Percentiles rank a stretch among this genome's conserved stretches.
phyloP scores from a whole-genome alignment of 2,797 vertebrate genomes.

The Myripristis jacobus region DNA sequence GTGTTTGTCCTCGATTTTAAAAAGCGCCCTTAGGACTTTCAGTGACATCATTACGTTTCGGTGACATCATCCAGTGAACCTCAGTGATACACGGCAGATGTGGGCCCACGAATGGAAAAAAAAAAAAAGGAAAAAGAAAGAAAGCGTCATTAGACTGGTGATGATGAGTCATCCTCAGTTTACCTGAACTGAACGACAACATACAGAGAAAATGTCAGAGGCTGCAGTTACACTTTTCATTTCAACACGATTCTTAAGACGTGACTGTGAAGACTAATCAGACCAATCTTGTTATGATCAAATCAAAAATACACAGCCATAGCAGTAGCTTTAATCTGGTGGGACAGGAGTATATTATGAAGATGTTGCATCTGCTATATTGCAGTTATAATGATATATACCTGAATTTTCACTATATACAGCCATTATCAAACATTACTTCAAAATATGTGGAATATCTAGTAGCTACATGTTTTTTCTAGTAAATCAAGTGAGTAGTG shows the following conservation, averaged over 20 bases:
- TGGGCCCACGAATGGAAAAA: conserved; percentile 19
- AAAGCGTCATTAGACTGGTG: neutral
- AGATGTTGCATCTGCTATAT: too few relatives aligned
- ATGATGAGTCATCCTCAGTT: conserved; percentile 31
- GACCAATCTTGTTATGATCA: too few relatives aligned
- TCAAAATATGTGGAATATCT: too few relatives aligned
- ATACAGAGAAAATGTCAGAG: conserved; percentile 9
- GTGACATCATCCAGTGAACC: conserved; percentile 31
- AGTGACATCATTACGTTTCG: conserved; percentile 54
- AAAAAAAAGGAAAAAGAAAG: conserved; percentile 11
- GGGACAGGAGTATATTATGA: neutral
- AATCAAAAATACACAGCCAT: neutral
- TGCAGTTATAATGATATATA: too few relatives aligned
- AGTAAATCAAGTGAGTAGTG: too few relatives aligned
- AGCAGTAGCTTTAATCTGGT: neutral
- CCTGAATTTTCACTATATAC: neutral
- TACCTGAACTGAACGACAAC: conserved; percentile 42
- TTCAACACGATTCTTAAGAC: too few relatives aligned
- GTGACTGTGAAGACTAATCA: neutral
- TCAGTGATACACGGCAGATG: conserved; percentile 30
- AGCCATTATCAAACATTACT: too few relatives aligned
- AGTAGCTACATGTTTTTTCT: too few relatives aligned
- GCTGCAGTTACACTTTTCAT: neutral
- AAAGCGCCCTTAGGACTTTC: conserved; percentile 35
- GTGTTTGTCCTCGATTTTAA: neutral